A percentile compares a stretch with the other conserved stretches of the same genome.
Conservation (phyloP, 2,113 vertebrate species). For the Alligator mississippiensis region DNA sequence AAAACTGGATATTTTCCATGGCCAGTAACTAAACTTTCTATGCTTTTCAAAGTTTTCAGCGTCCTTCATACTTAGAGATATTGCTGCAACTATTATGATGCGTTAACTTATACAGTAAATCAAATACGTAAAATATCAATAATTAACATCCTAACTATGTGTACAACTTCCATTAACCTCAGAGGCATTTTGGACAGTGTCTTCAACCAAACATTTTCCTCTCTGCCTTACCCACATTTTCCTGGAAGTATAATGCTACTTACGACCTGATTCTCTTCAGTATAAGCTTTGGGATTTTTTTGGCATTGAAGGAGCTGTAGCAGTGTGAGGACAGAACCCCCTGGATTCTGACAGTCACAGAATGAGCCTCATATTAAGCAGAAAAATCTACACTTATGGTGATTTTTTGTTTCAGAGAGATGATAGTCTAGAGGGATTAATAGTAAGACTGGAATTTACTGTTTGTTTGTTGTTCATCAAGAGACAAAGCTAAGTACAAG, state of each 20-base stretch:
- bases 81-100: background rate
- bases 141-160: background rate
- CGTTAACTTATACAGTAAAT: background rate
- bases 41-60: background rate
- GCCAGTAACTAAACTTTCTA: background rate
- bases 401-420: background rate
- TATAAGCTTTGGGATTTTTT: background rate
- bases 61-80: background rate
- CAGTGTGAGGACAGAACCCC: background rate
- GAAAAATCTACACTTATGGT: background rate
- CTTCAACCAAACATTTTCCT: background rate
- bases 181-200: background rate
- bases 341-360: background rate
- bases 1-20: background rate
- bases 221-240: background rate
- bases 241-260: background rate
- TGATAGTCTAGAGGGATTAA: rapidly evolving
- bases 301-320: background rate
- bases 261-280: rapidly evolving
- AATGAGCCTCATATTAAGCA: rapidly evolving
- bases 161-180: background rate
- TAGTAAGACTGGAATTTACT: background rate
- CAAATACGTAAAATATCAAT: background rate
- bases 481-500: background rate
- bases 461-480: background rate